These are phyloP conservation scores for Eupleurogrammus muticus DNA, from an alignment of 2,797 vertebrate genomes.

Conservation along the genomic window DNA sequence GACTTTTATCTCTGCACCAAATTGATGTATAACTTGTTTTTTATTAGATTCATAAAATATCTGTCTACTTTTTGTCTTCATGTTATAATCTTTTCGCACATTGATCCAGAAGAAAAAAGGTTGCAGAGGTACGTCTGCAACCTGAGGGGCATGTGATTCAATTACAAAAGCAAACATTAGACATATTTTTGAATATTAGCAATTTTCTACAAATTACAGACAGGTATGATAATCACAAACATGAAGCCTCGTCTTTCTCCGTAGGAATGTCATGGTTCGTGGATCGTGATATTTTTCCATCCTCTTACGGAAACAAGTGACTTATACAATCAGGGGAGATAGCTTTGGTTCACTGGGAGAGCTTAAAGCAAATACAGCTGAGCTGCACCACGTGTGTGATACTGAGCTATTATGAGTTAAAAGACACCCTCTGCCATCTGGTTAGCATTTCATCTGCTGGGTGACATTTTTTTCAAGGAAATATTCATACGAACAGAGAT, in stretches of 20 bases:
- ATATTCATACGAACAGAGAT: slow-evolving; percentile 38
- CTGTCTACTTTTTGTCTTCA: slow-evolving; percentile 7
- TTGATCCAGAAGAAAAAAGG: slow-evolving; percentile 15
- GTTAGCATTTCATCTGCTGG: slow-evolving; percentile 72
- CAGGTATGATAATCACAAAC: slow-evolving; percentile 70
- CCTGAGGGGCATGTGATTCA: slow-evolving; percentile 38
- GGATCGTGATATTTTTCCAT: slow-evolving; percentile 65
- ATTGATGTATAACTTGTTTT: slow-evolving; percentile 39
- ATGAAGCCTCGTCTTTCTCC: slow-evolving; percentile 33
- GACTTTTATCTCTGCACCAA: slow-evolving; percentile 29
- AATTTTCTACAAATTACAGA: slow-evolving; percentile 63
- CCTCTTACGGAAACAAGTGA: slow-evolving; percentile 64
- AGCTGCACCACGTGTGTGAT: slow-evolving; percentile 38
- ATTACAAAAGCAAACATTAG: slow-evolving; percentile 60
- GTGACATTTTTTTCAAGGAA: slow-evolving; percentile 65
- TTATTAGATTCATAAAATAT: slow-evolving; percentile 42
- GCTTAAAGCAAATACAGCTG: slow-evolving; percentile 62
- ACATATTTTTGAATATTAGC: slow-evolving; percentile 63
- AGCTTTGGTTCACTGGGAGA: slow-evolving; percentile 44
- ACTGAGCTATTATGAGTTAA: slow-evolving; percentile 59
- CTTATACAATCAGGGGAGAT: slow-evolving; percentile 69
- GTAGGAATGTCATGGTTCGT: slow-evolving; percentile 70
- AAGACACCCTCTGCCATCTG: slow-evolving; percentile 75
- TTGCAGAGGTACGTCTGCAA: slow-evolving; percentile 25
- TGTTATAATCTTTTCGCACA: neutral